Evolutionary conservation across 2,113 vertebrate genomes (phyloP).

Genomic region (Gallinago undulata): DNA sequence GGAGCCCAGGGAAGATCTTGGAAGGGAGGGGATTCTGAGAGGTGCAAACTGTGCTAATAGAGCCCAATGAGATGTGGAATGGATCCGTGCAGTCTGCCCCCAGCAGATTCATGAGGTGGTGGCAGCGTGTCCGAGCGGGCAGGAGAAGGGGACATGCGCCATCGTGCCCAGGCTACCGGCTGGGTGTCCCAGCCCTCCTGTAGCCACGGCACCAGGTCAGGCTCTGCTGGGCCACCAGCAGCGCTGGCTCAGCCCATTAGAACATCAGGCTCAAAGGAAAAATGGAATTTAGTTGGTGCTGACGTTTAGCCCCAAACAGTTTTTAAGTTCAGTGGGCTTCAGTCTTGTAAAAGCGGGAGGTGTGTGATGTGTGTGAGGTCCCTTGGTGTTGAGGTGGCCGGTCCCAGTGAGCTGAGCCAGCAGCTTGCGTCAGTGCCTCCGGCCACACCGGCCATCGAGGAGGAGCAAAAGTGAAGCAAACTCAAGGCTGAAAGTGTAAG

Average conservation of each 20-base stretch:
- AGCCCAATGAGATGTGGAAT: rapidly evolving
- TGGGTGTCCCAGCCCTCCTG: rapidly evolving
- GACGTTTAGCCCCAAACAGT: not conserved
- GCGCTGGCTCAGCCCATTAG: not conserved
- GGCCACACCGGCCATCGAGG: not conserved
- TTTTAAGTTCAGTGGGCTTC: not conserved
- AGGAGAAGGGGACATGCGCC: not conserved
- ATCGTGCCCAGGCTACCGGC: not conserved
- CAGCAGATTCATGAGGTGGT: rapidly evolving
- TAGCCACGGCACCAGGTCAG: not conserved
- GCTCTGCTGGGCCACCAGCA: not conserved
- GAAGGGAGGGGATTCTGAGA: not conserved
- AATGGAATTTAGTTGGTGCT: not conserved
- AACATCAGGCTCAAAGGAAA: not conserved
- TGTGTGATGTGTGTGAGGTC: not conserved
- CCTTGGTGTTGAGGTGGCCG: not conserved
- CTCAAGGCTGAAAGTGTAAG: not conserved
- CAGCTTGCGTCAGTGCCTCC: not conserved
- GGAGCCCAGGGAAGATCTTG: not conserved
- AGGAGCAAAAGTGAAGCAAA: not conserved
- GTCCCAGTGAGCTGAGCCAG: not conserved
- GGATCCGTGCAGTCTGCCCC: not conserved
- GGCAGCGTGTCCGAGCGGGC: not conserved
- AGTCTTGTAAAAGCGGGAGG: not conserved
- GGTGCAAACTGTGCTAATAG: not conserved